A percentile compares a stretch with the other conserved stretches of the same genome.
Conservation (phyloP, 2,888 invertebrate species). For the Silvanus unidentatus region DNA sequence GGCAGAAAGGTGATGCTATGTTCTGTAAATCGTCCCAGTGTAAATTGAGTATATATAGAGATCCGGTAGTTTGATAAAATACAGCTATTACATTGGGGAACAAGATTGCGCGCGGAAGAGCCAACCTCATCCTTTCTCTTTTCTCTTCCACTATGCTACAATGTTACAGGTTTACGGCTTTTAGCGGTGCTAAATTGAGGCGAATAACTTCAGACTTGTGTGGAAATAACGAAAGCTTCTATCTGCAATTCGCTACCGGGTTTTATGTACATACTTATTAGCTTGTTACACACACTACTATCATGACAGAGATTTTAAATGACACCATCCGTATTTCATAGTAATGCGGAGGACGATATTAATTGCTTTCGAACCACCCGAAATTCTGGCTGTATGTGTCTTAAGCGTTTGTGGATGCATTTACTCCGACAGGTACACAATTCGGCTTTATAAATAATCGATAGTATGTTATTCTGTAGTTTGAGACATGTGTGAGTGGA, state of each 20-base stretch:
- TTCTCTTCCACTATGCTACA: too few species aligned
- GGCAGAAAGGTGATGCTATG: too few species aligned
- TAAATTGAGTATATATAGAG: conserved; percentile 13
- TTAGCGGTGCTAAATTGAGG: conserved; percentile 28
- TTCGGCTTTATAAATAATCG: too few species aligned
- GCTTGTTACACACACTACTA: conserved; percentile 8
- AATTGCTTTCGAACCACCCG: too few species aligned
- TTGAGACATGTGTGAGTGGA: conserved; percentile 18
- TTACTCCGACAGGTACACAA: too few species aligned
- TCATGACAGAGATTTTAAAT: too few species aligned
- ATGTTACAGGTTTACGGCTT: conserved; percentile 28
- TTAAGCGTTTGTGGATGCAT: too few species aligned
- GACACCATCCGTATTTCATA: too few species aligned
- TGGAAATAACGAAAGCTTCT: conserved; percentile 24
- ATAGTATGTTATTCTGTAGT: too few species aligned
- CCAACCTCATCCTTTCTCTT: conserved; percentile 17
- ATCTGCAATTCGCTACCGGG: conserved; percentile 13
- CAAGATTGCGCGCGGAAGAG: conserved; percentile 23
- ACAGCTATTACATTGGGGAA: conserved; percentile 27
- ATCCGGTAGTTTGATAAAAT: conserved; percentile 29
- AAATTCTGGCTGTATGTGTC: too few species aligned
- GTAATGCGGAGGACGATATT: too few species aligned
- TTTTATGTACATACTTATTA: conserved; percentile 15
- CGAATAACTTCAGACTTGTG: conserved; percentile 21
- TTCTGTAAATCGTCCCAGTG: too few species aligned